A percentile compares a stretch with the other conserved stretches of the same genome.
phyloP scores from a whole-genome alignment of 1,140 invertebrate species.

The Meloidogyne chitwoodi region DNA sequence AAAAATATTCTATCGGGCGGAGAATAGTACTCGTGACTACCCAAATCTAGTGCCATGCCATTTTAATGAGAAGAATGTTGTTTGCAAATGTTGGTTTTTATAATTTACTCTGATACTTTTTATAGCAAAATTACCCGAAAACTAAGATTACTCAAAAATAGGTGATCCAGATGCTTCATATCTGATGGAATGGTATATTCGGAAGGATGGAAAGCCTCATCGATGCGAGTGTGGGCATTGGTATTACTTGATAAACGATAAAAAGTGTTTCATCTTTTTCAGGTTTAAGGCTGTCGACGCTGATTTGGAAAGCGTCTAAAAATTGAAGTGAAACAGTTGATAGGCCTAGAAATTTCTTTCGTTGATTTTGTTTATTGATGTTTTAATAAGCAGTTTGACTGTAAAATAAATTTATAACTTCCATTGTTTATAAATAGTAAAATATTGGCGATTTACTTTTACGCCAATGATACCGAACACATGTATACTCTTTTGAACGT shows the following conservation, averaged over 20 bases:
- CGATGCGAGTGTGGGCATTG: conserved; percentile 72
- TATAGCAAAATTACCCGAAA: no score
- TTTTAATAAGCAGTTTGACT: background rate
- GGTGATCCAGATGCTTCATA: conserved; percentile 79
- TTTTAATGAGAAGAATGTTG: conserved; percentile 67
- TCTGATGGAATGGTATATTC: conserved; percentile 88
- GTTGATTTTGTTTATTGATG: background rate
- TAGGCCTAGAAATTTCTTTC: background rate
- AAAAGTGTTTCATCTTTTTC: conserved; percentile 25
- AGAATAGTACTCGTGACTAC: conserved; percentile 74
- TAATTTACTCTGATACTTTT: no score
- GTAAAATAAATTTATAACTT: background rate
- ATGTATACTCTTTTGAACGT: no score
- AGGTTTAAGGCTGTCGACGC: conserved; percentile 16
- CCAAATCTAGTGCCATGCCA: conserved; percentile 85
- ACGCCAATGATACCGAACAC: no score
- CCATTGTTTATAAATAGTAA: no score
- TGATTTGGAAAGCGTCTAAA: background rate
- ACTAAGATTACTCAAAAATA: conserved; percentile 33
- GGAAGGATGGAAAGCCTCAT: conserved; percentile 74
- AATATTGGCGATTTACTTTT: no score
- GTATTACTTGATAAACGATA: conserved; percentile 71
- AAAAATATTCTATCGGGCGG: conserved; percentile 63
- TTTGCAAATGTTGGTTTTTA: background rate
- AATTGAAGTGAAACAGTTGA: background rate